phyloP scores from a whole-genome alignment of 2,888 invertebrate genomes.

The Cataglyphis rosenhaueri region DNA sequence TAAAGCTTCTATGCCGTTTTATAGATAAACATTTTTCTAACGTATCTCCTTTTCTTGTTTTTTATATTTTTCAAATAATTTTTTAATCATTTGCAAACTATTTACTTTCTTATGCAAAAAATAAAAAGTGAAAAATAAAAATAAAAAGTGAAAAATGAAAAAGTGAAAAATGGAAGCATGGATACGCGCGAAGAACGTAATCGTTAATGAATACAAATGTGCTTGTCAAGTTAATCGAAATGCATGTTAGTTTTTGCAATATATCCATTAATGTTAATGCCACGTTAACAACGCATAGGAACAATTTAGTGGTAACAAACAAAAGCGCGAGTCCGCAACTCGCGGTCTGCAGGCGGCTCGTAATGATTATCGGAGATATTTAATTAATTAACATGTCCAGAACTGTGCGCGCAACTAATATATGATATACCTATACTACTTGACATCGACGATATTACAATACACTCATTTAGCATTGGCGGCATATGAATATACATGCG shows the following conservation, averaged over 20 bases:
- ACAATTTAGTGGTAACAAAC: constrained; percentile 77
- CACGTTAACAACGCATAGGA: constrained; percentile 73
- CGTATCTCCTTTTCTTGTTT: neutral
- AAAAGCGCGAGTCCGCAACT: constrained; percentile 70
- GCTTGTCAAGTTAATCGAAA: constrained; percentile 78
- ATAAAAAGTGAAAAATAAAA: neutral
- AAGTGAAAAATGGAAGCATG: constrained; percentile 32
- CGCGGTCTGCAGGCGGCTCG: constrained; percentile 55
- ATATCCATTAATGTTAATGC: constrained; percentile 82
- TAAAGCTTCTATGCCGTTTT: neutral
- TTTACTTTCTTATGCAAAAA: constrained; percentile 1
- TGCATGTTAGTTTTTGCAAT: constrained; percentile 81
- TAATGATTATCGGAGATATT: constrained; percentile 78
- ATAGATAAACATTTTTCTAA: neutral
- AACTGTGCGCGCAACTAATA: constrained; percentile 65
- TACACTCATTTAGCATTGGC: constrained; percentile 70
- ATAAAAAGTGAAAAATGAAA: constrained; percentile 23
- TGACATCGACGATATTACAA: constrained; percentile 68
- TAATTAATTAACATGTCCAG: constrained; percentile 78
- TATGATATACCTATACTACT: constrained; percentile 58
- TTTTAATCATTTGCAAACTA: neutral
- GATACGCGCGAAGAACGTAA: constrained; percentile 10
- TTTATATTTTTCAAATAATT: neutral
- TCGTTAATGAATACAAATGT: constrained; percentile 74
- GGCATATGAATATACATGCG: constrained; percentile 63